Evolutionary conservation across 2,113 vertebrate species (phyloP), one percentile per base, ranked within the genome.

Genomic region (Orcinus orca): DNA sequence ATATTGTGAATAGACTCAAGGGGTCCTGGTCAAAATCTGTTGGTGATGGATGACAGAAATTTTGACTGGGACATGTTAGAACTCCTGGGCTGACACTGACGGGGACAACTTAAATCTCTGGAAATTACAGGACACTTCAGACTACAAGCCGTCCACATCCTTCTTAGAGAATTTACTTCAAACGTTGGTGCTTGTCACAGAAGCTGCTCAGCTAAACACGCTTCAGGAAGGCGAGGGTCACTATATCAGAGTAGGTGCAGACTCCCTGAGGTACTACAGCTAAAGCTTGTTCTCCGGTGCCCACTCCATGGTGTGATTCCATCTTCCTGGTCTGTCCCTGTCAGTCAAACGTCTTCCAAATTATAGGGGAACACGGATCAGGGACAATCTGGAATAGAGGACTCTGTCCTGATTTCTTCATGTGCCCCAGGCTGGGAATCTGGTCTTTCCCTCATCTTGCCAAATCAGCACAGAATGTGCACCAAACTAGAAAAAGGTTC

Each of bases 61-160:
- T 95, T 92, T 97, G 95, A 97, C 21, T 81, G 62, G 94, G 95
- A 71, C 0, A 67, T 97, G n/a, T 92, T 95, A 95, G 50, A 47
- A 92, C 50, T 95, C 96, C 47, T 36, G 53, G 25, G 38, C 91
- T 67, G 88, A 95, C 94, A 47, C 60, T 1, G 41, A 87, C 26
- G 36, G 92, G 70, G 89, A 93, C 74, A 63, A 26, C 26, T 65
- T 85, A 67, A 93, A 95, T 62, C 21, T 82, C 50, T 21, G n/a
- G 70, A 82, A 96, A 53, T 67, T 62, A 21, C 15, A 77, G 85
- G 73, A 63, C 68, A 70, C 89, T 92, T 77, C 77, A 95, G 26
- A 58, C 60, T 82, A 77, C 58, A 80, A 38, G 6, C 3, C 90
- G 95, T 71, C 68, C n/a, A 11, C 2, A 18, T 20, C 76, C 3